Base-by-base conservation (phyloP, 2,797 vertebrate species). In the Epinephelus awoara region DNA sequence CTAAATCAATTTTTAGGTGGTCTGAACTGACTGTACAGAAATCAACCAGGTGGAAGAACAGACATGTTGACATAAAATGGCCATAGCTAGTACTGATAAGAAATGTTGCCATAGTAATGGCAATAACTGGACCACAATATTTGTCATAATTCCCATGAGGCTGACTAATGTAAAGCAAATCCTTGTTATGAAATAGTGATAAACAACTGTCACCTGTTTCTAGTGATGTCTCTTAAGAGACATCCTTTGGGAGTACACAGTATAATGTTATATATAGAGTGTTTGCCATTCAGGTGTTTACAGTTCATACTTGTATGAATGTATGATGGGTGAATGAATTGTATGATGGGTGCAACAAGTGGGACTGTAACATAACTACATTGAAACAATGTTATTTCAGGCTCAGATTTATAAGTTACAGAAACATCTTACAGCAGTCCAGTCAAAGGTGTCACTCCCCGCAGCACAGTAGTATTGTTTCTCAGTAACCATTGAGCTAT, bases 141-240 rank as follows among this genome's bases (percentile, higher is more conserved):
- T 46, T 64, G 14, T 17, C 2, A 17, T 6, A n/a, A 72, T 57
- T 62, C 15, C 6, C n/a, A 69, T 19, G 34, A 13, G 42, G 13
- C 14, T 4, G 55, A 40, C 2, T 29, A n/a, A 42, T 5, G 10
- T n/a, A 55, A 29, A 42, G 7, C 23, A 62, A 34, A 51, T 42
- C 2, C 10, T 42, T 11, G 13, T 14, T 5, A 27, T 52, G 46
- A 15, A 59, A 25, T n/a, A 58, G 7, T 12, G 17, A 51, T 38
- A 18, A 57, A 42, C 19, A 68, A 71, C 19, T 71, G 78, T 91
- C 84, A 98, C 98, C 97, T 97, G 93, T 99, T 99, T 90, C 95
- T 95, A 84, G 88, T 91, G 63, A 99, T 94, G 87, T 99, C 27
- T 29, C 27, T 2, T 12, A 10, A 19, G 21, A 40, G 34, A 0